These are phyloP conservation scores for Palythoa grandiflora DNA, from an alignment of 92 coral and sea anemone genomes.

Conservation along the genomic window DNA sequence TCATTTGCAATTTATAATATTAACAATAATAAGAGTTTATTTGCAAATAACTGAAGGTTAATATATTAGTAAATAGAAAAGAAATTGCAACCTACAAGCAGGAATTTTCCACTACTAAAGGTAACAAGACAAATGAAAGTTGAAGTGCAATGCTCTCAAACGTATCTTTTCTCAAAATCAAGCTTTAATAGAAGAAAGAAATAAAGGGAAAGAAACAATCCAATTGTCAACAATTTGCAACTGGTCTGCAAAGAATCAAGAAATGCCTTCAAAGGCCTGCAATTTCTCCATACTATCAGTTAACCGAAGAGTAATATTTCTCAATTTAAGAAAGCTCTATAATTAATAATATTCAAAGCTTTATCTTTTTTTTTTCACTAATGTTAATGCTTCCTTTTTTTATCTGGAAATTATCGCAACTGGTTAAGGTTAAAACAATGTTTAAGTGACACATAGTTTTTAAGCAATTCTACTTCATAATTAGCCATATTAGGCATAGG, in stretches of 20 bases:
- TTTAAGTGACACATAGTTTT: conserved; percentile 6
- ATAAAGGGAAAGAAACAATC: conserved; percentile 4
- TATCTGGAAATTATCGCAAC: neutral
- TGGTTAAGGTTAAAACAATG: neutral
- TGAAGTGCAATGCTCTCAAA: neutral
- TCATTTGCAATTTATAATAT: neutral
- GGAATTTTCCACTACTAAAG: neutral
- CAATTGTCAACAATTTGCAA: neutral
- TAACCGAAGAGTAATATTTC: neutral
- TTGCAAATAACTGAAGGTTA: too few relatives aligned
- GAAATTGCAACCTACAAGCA: neutral
- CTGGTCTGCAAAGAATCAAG: neutral
- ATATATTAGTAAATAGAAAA: conserved; percentile 25
- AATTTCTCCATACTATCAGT: conserved; percentile 11
- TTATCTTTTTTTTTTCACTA: neutral
- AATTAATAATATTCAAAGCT: neutral
- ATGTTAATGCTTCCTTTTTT: neutral
- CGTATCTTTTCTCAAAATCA: neutral
- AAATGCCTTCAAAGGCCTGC: conserved; percentile 24
- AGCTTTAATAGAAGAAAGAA: neutral
- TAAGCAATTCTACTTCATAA: neutral
- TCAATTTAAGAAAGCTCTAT: neutral
- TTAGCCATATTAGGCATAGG: neutral
- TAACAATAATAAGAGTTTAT: neutral
- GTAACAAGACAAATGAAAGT: neutral